Evolutionary conservation across 2,797 vertebrate genomes (phyloP), one percentile per base, ranked within the genome.

Genomic region (Sebastes hubbsi): DNA sequence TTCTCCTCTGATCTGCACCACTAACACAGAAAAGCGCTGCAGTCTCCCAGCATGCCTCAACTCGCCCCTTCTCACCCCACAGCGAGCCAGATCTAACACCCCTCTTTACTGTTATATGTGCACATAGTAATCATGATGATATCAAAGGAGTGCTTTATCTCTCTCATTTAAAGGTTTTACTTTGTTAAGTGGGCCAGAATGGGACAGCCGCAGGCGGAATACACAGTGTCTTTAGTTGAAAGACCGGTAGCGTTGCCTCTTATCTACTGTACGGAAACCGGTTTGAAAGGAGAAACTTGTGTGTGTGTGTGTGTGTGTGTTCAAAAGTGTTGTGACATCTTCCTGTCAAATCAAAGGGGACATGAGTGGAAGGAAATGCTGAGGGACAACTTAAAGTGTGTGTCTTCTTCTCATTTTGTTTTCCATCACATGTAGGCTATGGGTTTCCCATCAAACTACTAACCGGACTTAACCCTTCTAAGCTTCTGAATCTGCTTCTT

Each of bases 61-160:
- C 93, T 70, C 75, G 94, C 87, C 76, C 71, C 78, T 67, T 82
- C 64, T 78, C 72, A 62, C 80, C 86, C 87, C 79, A 84, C 78
- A 89, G 89, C 86, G 9, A 86, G 75, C 32, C 62, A 89, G 75
- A 91, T 90, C 88, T 76, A 65, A 88, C 84, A 78, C 61, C 68
- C 70, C 77, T 85, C 77, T 87, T 78, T 66, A 68, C 82, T 84
- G 63, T 78, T 76, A 78, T 76, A 76, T 79, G 84, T 80, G 84
- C 91, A 88, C 89, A 79, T 83, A 85, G 87, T 88, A 88, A 91
- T 94, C 77, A 76, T 6, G 85, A 86, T 81, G 83, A 88, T 90
- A 93, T 93, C 90, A 93, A 85, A 93, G 81, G 77, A 81, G 75
- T 8, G 77, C 88, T 90, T 92, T 84, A 92, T 92, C 84, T 90